Evolutionary conservation across 2,113 vertebrate species (phyloP).

Genomic region (Picathartes gymnocephalus): DNA sequence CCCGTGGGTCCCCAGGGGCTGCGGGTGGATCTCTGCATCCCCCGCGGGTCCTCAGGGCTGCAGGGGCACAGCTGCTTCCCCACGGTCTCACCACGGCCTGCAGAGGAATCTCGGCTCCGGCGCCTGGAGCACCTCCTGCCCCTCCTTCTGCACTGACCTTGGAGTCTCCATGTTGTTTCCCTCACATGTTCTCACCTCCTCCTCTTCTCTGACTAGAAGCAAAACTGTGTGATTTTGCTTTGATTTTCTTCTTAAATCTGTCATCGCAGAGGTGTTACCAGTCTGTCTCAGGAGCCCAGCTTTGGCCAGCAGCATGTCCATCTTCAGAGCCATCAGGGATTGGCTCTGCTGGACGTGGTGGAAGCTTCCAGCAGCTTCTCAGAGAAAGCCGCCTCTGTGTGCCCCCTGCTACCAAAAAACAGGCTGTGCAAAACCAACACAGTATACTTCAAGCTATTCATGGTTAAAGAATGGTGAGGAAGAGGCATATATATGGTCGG

Average conservation of each 20-base stretch:
- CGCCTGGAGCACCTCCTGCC: accelerated
- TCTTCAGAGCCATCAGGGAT: no score
- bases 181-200: neutral
- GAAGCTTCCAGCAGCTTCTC: neutral
- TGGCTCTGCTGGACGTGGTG: neutral
- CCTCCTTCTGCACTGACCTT: neutral
- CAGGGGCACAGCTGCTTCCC: neutral
- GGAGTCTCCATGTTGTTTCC: no score
- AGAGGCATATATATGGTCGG: neutral
- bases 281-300: accelerated
- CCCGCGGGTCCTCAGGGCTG: neutral
- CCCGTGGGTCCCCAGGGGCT: neutral
- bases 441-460: neutral
- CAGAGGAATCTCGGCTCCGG: accelerated
- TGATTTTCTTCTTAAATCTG: neutral
- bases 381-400: neutral
- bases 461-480: neutral
- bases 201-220: neutral
- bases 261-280: neutral
- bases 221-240: neutral
- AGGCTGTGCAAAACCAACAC: neutral
- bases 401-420: neutral
- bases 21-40: neutral
- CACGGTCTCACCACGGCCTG: accelerated
- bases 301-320: neutral